A percentile compares a stretch with the other conserved stretches of the same genome.
These are phyloP conservation scores for Oryzias woworae DNA, from an alignment of 2,113 vertebrate species.

Conservation along the genomic window DNA sequence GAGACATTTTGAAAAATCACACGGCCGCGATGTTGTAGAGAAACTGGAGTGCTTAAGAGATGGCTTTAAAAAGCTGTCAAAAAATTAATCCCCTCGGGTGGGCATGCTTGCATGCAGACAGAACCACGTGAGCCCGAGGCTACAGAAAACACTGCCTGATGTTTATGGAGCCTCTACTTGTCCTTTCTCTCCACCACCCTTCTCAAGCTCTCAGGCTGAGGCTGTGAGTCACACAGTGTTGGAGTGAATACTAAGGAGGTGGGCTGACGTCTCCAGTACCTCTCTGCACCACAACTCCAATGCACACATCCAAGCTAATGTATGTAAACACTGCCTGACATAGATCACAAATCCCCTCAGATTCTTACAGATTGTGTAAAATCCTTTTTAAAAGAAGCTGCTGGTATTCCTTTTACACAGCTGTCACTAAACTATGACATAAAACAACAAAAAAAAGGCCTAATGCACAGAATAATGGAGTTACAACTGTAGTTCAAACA, in stretches of 20 bases:
- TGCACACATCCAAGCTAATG: constrained; percentile 38
- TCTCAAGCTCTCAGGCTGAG: constrained; percentile 65
- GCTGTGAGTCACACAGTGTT: constrained; percentile 78
- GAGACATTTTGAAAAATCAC: constrained; percentile 55
- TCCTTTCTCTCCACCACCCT: constrained; percentile 40
- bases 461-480: neutral
- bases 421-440: neutral
- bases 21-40: constrained; percentile 43
- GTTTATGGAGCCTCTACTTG: constrained; percentile 57
- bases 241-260: constrained; percentile 80
- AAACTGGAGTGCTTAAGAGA: constrained; percentile 51
- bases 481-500: neutral
- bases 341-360: constrained; percentile 30
- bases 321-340: constrained; percentile 49
- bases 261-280: constrained; percentile 66
- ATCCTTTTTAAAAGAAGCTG: constrained; percentile 10
- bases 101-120: constrained; percentile 53
- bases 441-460: constrained; percentile 2
- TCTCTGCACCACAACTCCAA: constrained; percentile 52
- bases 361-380: constrained; percentile 13
- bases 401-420: neutral
- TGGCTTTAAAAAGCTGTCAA: constrained; percentile 71
- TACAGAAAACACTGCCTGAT: constrained; percentile 60
- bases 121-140: constrained; percentile 65
- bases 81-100: constrained; percentile 70